Base-by-base conservation (phyloP, 2,888 invertebrate species). In the Drosophila flavopinicola region DNA sequence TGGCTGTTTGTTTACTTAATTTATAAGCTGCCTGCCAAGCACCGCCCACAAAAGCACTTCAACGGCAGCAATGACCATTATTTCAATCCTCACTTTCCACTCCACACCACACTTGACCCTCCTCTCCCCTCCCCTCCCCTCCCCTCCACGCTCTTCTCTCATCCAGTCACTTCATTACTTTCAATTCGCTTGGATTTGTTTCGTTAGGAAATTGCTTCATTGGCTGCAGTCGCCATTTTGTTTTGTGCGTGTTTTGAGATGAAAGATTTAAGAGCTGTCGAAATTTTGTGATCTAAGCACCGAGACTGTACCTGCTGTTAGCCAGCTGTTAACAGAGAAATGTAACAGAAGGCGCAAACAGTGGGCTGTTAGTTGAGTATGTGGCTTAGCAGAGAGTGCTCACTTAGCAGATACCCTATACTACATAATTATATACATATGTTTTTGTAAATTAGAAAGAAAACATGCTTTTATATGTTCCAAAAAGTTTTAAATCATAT, bases 1-100 rank as follows among this genome's bases (percentile, higher is more conserved):
- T 78, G 82, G 74, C 47, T 82, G 78, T 78, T 72, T 75, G 58
- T 85, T 85, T 82, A 48, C 64, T 75, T 82, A 56, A 78, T 82
- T 78, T 82, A 78, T 82, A 78, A 80, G 75, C 60, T 47, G 66
- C 35, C 60, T 57, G 17, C 38, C 56, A 78, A 71, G 85, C 78
- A 57, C 85, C 78, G 85, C 78, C 78, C 78, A 63, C 82, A 20
- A 41, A 29, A 25, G 13, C 42, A 35, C 47, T 49, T 44, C 7
- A 57, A 25, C 67, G 45, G 37, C 20, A 15, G 20, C 57, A 29
- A 15, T 33, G 11, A 10, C 9, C 27, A 57, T 25, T 52, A 32
- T 11, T 37, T 37, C 4, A 4, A 11, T 9, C 5, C 13, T 3
- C 15, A n/a, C n/a, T n/a, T n/a, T n/a, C n/a, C n/a, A n/a, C n/a